These are phyloP conservation scores for Paramormyrops hopkinsi DNA, from an alignment of 2,797 vertebrate species.

Conservation along the genomic window DNA sequence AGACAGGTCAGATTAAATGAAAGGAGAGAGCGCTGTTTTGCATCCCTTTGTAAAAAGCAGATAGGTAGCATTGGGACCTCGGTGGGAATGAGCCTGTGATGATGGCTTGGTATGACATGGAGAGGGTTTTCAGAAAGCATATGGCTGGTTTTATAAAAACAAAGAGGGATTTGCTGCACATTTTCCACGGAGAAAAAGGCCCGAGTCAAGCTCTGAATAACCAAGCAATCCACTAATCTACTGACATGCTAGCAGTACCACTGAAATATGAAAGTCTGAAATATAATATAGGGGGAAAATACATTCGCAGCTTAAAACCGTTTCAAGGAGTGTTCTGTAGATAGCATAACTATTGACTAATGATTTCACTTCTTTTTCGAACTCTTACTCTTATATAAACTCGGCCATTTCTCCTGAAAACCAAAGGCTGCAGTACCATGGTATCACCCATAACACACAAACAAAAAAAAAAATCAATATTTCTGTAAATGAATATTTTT, in stretches of 20 bases:
- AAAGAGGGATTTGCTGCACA: neutral
- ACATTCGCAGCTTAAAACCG: too few relatives aligned
- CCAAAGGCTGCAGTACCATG: neutral
- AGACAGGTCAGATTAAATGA: neutral
- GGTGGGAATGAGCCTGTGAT: neutral
- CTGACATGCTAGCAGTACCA: neutral
- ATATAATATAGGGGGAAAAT: neutral
- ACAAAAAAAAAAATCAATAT: neutral
- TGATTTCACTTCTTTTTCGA: neutral
- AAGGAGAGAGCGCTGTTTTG: neutral
- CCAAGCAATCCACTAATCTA: neutral
- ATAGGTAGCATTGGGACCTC: neutral
- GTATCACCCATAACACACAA: neutral
- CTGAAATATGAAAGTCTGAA: neutral
- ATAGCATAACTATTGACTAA: neutral
- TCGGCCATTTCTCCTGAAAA: neutral
- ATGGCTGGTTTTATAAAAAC: slow-evolving; percentile 17
- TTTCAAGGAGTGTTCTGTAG: neutral
- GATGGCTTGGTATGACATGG: neutral
- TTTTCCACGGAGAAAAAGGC: neutral
- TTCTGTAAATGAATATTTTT: neutral
- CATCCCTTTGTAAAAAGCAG: neutral
- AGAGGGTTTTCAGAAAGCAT: slow-evolving; percentile 2
- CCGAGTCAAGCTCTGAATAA: neutral
- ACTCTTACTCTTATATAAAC: neutral